These are phyloP conservation scores for Actinostola sp. DNA, from an alignment of 92 coral and sea anemone species.

Conservation along the genomic window DNA sequence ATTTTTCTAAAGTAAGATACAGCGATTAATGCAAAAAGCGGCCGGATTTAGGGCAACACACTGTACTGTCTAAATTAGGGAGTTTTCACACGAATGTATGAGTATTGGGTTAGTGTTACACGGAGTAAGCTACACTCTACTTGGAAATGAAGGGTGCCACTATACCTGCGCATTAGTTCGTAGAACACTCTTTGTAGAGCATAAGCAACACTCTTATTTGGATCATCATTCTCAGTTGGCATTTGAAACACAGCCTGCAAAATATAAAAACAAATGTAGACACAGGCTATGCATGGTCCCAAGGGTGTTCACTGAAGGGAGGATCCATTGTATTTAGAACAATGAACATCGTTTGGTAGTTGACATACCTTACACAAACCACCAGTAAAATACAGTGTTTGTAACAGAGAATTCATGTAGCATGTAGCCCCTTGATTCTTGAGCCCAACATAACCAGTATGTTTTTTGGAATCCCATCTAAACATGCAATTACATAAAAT, in stretches of 20 bases:
- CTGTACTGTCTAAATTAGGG: too few species aligned
- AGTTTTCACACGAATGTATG: too few species aligned
- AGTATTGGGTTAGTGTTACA: background rate
- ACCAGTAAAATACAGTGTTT: conserved; percentile 92
- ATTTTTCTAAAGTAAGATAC: too few species aligned
- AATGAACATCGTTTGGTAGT: background rate
- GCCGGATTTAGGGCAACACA: too few species aligned
- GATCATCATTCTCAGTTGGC: conserved; percentile 99
- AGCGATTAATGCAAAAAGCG: too few species aligned
- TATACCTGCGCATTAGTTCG: conserved; percentile 92
- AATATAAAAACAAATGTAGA: background rate
- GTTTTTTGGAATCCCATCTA: conserved; percentile 99
- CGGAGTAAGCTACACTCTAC: too few species aligned
- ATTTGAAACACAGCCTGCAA: conserved; percentile 95
- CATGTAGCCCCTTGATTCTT: conserved; percentile 99
- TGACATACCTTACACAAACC: conserved; percentile 81
- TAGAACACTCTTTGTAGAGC: conserved; percentile 95
- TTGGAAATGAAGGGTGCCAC: too few species aligned
- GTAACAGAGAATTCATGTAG: conserved; percentile 96
- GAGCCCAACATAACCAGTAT: conserved; percentile 96
- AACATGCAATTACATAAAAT: background rate
- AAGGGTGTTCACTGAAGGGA: too few species aligned
- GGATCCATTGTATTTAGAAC: too few species aligned
- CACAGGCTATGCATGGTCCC: too few species aligned
- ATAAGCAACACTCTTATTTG: conserved; percentile 94